Conservation (phyloP, 2,113 vertebrate species). For the Sinosuthora webbiana region DNA sequence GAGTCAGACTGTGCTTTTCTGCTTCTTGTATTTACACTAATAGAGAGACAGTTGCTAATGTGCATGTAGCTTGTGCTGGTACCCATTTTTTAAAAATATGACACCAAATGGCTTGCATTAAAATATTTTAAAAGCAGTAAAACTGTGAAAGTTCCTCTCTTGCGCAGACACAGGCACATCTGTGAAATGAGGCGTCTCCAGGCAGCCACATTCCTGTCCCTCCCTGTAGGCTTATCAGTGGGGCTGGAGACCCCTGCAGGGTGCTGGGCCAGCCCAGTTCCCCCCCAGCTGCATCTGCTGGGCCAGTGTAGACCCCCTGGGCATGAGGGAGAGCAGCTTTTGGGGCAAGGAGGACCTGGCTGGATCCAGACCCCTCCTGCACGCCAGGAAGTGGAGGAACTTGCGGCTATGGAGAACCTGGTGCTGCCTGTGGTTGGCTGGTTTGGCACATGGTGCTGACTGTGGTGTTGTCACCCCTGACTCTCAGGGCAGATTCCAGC, state of each 20-base stretch:
- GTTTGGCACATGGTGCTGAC: neutral
- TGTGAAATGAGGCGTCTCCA: neutral
- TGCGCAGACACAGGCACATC: neutral
- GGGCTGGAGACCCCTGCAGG: neutral
- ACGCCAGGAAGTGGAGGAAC: rapidly evolving
- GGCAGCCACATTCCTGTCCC: neutral
- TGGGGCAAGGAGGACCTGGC: neutral
- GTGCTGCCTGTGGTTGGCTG: rapidly evolving
- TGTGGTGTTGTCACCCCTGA: rapidly evolving
- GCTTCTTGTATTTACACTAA: conserved; percentile 51
- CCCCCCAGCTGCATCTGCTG: neutral
- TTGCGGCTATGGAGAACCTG: neutral
- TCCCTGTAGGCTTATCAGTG: neutral
- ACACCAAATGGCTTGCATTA: conserved; percentile 60
- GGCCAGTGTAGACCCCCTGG: neutral
- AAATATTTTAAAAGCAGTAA: conserved; percentile 50
- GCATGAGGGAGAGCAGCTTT: neutral
- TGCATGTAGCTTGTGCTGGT: conserved; percentile 25
- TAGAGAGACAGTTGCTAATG: conserved; percentile 37
- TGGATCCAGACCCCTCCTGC: neutral
- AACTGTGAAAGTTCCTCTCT: conserved; percentile 33
- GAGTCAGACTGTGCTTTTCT: conserved; percentile 58
- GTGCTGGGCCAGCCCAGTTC: neutral
- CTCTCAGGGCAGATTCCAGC: neutral
- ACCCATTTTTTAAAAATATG: conserved; percentile 29